Percentiles rank a stretch among this genome's conserved stretches.
phyloP scores from a whole-genome alignment of 1,140 invertebrate species.

The Drosophila seguyi region DNA sequence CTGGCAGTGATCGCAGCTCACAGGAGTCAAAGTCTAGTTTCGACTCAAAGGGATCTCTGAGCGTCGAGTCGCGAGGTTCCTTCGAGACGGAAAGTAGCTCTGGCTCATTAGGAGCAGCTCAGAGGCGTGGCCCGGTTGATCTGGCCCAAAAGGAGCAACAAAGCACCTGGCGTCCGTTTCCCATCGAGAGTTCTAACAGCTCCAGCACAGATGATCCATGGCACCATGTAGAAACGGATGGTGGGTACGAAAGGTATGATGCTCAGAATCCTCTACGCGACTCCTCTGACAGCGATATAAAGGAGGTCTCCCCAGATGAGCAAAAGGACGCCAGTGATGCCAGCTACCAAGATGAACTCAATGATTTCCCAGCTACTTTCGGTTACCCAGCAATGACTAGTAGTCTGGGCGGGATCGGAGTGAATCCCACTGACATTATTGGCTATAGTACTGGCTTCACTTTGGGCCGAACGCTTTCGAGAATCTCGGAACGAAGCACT shows the following conservation, averaged over 20 bases:
- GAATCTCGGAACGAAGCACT: conserved; percentile 94
- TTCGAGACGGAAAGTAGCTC: conserved; percentile 91
- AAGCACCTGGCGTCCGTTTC: conserved; percentile 92
- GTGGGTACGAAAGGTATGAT: conserved; percentile 87
- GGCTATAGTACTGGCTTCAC: conserved; percentile 90
- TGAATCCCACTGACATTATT: conserved; percentile 88
- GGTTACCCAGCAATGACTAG: conserved; percentile 88
- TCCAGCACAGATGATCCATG: conserved; percentile 93
- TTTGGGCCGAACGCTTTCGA: conserved; percentile 90
- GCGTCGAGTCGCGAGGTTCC: conserved; percentile 89
- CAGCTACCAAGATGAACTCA: conserved; percentile 90
- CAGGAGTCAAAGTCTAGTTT: conserved; percentile 87
- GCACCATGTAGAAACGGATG: conserved; percentile 90
- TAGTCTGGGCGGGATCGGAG: conserved; percentile 86
- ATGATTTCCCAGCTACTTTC: conserved; percentile 90
- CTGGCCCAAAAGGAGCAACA: conserved; percentile 87
- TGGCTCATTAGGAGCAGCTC: conserved; percentile 89
- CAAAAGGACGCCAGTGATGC: conserved; percentile 85
- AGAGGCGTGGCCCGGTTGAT: conserved; percentile 87
- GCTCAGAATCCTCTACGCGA: conserved; percentile 85
- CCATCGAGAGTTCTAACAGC: conserved; percentile 91
- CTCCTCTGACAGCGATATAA: conserved; percentile 80
- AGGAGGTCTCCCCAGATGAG: conserved; percentile 80
- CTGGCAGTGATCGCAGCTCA: conserved; percentile 82
- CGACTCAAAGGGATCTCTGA: conserved; percentile 87